These are phyloP conservation scores for Bembecia ichneumoniformis DNA, from an alignment of 2,888 invertebrate species.

Conservation along the genomic window DNA sequence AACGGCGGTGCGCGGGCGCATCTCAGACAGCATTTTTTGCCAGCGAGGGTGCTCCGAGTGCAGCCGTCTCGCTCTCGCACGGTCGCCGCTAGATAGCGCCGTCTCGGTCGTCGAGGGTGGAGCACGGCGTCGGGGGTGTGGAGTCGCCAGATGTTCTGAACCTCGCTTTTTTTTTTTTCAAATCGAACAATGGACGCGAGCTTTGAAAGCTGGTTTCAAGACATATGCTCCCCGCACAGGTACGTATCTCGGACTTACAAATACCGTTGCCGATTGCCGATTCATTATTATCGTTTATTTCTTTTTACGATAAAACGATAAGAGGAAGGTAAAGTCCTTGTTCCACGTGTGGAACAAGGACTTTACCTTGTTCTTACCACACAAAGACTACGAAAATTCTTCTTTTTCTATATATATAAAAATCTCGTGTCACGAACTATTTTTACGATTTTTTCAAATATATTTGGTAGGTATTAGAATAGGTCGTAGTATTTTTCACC, in stretches of 20 bases:
- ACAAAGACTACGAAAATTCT: too few relatives aligned
- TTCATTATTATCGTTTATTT: constrained; percentile 1
- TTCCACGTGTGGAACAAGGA: too few relatives aligned
- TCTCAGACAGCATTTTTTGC: constrained; percentile 15
- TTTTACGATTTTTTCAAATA: too few relatives aligned
- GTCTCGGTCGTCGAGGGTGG: not conserved
- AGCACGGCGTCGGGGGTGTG: constrained; percentile 5
- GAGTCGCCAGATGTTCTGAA: constrained; percentile 25
- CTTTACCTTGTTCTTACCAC: too few relatives aligned
- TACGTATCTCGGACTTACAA: not conserved
- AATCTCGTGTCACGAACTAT: too few relatives aligned
- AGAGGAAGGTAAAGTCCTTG: too few relatives aligned
- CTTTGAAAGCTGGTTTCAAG: constrained; percentile 1
- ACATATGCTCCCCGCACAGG: constrained; percentile 3
- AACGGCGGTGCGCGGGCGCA: constrained; percentile 25
- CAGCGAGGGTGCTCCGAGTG: constrained; percentile 16
- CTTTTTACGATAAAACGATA: too few relatives aligned
- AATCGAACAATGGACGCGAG: constrained; percentile 3
- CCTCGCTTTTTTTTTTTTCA: constrained; percentile 16
- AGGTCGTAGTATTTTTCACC: too few relatives aligned
- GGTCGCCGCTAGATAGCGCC: not conserved
- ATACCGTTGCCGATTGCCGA: not conserved
- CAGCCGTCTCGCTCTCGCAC: too few relatives aligned
- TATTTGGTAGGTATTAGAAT: too few relatives aligned
- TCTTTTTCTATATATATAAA: too few relatives aligned